Percentiles rank a stretch among this genome's conserved stretches.
These are phyloP conservation scores for Hoplostethus atlanticus DNA, from an alignment of 2,797 vertebrate genomes.

Conservation along the genomic window DNA sequence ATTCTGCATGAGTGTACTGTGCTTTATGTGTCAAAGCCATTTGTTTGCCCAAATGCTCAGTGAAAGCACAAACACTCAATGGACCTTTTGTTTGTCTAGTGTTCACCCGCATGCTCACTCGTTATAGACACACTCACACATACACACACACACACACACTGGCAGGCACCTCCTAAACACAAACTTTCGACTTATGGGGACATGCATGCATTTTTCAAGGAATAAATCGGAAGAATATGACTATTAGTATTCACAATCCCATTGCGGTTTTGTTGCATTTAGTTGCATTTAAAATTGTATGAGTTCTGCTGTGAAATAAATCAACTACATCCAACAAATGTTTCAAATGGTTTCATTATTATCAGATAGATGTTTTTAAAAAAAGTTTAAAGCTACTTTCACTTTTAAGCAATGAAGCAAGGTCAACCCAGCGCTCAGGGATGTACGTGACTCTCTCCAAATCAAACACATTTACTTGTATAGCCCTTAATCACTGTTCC, in stretches of 20 bases:
- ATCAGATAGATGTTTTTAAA: too few relatives aligned
- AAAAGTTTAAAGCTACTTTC: too few relatives aligned
- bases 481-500: too few relatives aligned
- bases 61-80: slow-evolving; percentile 70
- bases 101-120: slow-evolving; percentile 48
- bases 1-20: slow-evolving; percentile 80
- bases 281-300: too few relatives aligned
- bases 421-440: too few relatives aligned
- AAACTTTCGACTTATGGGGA: slow-evolving; percentile 28
- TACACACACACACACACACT: background rate
- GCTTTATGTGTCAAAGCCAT: slow-evolving; percentile 82
- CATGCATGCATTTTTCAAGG: slow-evolving; percentile 34
- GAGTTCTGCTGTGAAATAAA: too few relatives aligned
- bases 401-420: too few relatives aligned
- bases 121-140: slow-evolving; percentile 21
- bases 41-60: slow-evolving; percentile 81
- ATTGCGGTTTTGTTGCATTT: slow-evolving; percentile 34
- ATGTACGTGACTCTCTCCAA: background rate
- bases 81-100: slow-evolving; percentile 74
- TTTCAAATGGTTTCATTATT: too few relatives aligned
- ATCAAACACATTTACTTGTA: too few relatives aligned
- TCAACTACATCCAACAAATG: too few relatives aligned
- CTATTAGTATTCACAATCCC: slow-evolving; percentile 27
- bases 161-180: slow-evolving; percentile 16
- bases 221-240: slow-evolving; percentile 8